Conservation (phyloP, 2,797 vertebrate genomes). For the Otolemur crassicaudatus region DNA sequence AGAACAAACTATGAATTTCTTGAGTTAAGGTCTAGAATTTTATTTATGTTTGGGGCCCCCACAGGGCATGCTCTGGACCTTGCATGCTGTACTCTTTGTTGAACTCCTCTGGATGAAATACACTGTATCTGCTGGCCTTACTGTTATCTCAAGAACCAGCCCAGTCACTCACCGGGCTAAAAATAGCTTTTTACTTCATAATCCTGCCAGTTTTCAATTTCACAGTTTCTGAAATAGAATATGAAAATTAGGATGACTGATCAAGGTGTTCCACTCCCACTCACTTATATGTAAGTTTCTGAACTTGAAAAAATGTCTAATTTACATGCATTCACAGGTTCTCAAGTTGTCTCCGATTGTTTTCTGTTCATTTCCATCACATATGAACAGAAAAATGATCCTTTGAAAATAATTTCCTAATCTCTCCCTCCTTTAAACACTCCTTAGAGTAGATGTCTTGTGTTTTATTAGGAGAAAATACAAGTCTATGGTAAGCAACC, state of each 20-base stretch:
- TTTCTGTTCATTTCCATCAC: background rate
- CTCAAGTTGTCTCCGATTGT: background rate
- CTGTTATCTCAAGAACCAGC: background rate
- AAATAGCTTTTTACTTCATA: background rate
- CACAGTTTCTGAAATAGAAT: background rate
- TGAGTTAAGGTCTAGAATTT: constrained; percentile 9
- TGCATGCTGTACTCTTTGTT: background rate
- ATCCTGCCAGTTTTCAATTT: background rate
- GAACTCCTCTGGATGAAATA: background rate
- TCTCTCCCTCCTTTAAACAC: background rate
- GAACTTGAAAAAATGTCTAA: background rate
- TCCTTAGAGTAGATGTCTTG: background rate
- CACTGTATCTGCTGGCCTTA: background rate
- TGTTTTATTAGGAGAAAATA: background rate
- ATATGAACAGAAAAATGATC: background rate
- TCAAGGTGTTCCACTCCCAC: background rate
- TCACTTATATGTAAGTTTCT: background rate
- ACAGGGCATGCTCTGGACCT: background rate
- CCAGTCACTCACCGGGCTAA: background rate
- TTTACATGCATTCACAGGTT: background rate
- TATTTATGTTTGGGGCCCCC: background rate
- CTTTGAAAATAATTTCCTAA: background rate
- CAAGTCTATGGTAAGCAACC: background rate
- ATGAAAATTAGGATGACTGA: background rate
- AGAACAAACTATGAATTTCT: constrained; percentile 23